Evolutionary conservation across 2,113 vertebrate genomes (phyloP).

Genomic region (Beaufortia kweichowensis): DNA sequence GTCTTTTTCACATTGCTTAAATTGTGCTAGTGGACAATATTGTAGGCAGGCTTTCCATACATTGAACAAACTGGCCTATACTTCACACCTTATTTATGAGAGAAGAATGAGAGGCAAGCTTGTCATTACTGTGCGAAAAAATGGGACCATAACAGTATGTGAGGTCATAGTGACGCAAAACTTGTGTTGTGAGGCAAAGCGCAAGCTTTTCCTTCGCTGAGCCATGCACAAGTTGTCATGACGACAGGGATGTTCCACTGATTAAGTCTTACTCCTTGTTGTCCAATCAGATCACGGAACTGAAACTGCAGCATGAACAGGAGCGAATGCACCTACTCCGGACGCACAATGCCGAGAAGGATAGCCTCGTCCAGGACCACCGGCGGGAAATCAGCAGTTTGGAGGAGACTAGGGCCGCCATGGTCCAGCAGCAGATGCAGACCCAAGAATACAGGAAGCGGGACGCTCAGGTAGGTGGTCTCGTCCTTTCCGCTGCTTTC

Average conservation of each 20-base stretch:
- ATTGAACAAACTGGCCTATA: conserved; percentile 63
- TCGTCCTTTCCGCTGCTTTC: conserved; percentile 59
- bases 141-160: conserved; percentile 58
- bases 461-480: conserved; percentile 88
- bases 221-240: conserved; percentile 80
- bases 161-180: conserved; percentile 84
- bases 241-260: conserved; percentile 79
- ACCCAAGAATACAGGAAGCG: conserved; percentile 86
- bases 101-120: conserved; percentile 72
- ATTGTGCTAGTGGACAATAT: conserved; percentile 52
- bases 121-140: conserved; percentile 75
- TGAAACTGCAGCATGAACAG: conserved; percentile 95
- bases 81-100: conserved; percentile 65
- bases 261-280: conserved; percentile 90
- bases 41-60: conserved; percentile 62
- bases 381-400: conserved; percentile 86
- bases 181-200: conserved; percentile 58
- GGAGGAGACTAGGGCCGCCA: conserved; percentile 86
- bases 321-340: conserved; percentile 97
- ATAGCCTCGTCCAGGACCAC: conserved; percentile 91
- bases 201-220: conserved; percentile 67
- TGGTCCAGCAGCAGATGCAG: conserved; percentile 87
- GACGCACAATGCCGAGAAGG: conserved; percentile 91
- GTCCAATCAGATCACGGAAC: conserved; percentile 99
- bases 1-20: no score